Percentiles rank a stretch among this genome's conserved stretches.
phyloP scores from a whole-genome alignment of 2,888 invertebrate species.

The Cheilosia soror region DNA sequence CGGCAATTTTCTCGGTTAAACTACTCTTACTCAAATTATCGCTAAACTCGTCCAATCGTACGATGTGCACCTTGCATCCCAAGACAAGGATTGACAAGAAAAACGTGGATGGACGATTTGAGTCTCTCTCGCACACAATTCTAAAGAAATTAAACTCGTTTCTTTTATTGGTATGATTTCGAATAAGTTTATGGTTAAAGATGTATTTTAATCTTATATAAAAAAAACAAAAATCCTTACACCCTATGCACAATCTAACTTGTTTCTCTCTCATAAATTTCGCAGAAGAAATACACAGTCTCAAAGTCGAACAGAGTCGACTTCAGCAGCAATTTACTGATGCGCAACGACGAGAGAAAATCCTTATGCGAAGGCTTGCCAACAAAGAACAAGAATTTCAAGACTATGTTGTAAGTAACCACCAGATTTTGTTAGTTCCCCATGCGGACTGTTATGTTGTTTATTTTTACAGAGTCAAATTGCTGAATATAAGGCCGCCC shows the following conservation, averaged over 20 bases:
- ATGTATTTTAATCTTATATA: conserved; percentile 41
- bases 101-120: conserved; percentile 73
- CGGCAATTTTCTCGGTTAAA: conserved; percentile 55
- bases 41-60: conserved; percentile 59
- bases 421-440: neutral
- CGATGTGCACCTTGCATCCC: conserved; percentile 63
- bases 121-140: conserved; percentile 71
- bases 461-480: conserved; percentile 90
- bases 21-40: conserved; percentile 27
- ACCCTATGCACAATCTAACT: conserved; percentile 1
- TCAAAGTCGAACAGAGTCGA: conserved; percentile 90
- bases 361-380: conserved; percentile 95
- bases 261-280: conserved; percentile 40
- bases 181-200: conserved; percentile 80
- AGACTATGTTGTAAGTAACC: conserved; percentile 93
- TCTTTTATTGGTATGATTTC: conserved; percentile 83
- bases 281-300: conserved; percentile 82
- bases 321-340: conserved; percentile 92
- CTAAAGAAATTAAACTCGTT: conserved; percentile 81
- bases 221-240: conserved; percentile 72
- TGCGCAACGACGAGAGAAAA: conserved; percentile 95
- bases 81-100: conserved; percentile 69
- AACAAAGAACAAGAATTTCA: conserved; percentile 98
- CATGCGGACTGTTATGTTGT: neutral
- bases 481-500: conserved; percentile 95